Base-by-base conservation (phyloP, 92 coral and sea anemone species). In the Ricordea florida region DNA sequence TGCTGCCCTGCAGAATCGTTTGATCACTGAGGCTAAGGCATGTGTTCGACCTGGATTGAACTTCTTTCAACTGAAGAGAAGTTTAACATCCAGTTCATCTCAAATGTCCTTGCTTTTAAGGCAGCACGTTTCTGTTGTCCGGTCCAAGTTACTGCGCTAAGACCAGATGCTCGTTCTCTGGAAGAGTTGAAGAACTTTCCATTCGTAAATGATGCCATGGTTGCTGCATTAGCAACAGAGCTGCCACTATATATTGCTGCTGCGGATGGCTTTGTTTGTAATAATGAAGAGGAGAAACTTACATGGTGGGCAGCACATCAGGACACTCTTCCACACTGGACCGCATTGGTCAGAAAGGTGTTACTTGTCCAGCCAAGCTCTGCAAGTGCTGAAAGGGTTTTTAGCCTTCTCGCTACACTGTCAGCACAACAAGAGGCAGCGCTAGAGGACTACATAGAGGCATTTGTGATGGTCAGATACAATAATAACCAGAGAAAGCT, bases 51-150 rank as follows among this genome's bases (percentile, higher is more conserved):
- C 84, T 78, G 77, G 84, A 78, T 78, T 78, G 77, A 78, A 78
- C 69, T 78, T 78, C 76, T 78, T 78, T 78, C 76, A 66, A 78
- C n/a, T n/a, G n/a, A n/a, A n/a, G 76, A 78, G 79, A 79, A 69
- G 66, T 80, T 80, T 61, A 80, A 80, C 70, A 51, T 76, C 57
- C 85, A 85, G 79, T 80, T 80, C 57, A n/a, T 80, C 86, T 8
- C 85, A 79, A 79, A 79, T 48, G 78, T 79, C 78, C 62, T 68
- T 79, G 85, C 85, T 79, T 79, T 79, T 78, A 79, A 67, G 85
- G 84, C 84, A 42, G 89, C 89, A 83, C 78, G 84, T 68, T 22
- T 83, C 83, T 74, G 88, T 82, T 82, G 83, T 51, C 88, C 83
- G 59, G 88, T 82, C 79, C 88, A 82, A 74, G 83, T 82, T 64